A percentile compares a stretch with the other conserved stretches of the same genome.
Evolutionary conservation across 2,888 invertebrate species (phyloP).

Genomic region (Ophion obscuratus): DNA sequence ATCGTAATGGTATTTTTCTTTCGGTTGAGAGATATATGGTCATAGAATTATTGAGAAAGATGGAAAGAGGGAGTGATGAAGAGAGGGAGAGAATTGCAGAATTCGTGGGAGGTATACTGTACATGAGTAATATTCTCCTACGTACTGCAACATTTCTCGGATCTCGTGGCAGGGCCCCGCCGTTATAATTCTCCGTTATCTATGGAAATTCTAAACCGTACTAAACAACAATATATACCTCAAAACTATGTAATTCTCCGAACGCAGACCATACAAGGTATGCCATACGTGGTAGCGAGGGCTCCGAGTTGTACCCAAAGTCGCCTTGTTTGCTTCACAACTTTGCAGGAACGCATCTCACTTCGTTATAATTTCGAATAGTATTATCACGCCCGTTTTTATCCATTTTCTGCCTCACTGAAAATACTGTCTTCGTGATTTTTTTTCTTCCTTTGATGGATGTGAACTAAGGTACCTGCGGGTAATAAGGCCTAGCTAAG

Average conservation of each 20-base stretch:
- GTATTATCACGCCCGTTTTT: conserved; percentile 29
- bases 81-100: conserved; percentile 15
- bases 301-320: conserved; percentile 66
- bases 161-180: conserved; percentile 75
- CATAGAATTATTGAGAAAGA: conserved; percentile 14
- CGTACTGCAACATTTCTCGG: conserved; percentile 74
- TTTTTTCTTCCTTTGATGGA: background rate
- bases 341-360: conserved; percentile 22
- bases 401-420: background rate
- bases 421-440: background rate
- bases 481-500: too few species aligned
- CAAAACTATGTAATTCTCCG: conserved; percentile 81
- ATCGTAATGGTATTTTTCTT: background rate
- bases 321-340: conserved; percentile 68
- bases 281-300: conserved; percentile 74
- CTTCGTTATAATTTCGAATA: conserved; percentile 46
- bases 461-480: too few species aligned
- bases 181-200: conserved; percentile 83
- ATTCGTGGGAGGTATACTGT: conserved; percentile 59
- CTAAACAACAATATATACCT: conserved; percentile 82
- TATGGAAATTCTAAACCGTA: conserved; percentile 83
- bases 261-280: conserved; percentile 72
- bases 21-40: background rate
- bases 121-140: conserved; percentile 70
- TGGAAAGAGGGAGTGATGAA: conserved; percentile 10